Conservation (phyloP, 2,113 vertebrate species). For the Orycteropus afer region DNA sequence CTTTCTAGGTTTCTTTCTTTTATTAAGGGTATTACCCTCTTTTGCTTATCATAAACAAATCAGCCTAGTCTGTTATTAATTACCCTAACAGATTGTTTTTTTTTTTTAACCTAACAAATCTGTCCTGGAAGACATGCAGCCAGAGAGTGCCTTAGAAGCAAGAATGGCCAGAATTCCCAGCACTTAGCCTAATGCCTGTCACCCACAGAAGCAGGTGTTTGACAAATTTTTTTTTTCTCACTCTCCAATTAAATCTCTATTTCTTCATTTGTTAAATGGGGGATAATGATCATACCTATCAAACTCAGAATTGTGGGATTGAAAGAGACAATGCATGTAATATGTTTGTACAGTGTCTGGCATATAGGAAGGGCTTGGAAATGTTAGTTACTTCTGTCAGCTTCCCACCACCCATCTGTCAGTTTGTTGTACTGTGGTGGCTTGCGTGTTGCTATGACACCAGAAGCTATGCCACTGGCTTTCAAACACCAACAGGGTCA, state of each 20-base stretch:
- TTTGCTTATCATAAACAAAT: constrained; percentile 32
- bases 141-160: not conserved
- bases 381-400: too few relatives aligned
- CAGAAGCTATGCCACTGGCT: too few relatives aligned
- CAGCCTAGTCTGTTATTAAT: not conserved
- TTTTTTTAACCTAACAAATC: not conserved
- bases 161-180: not conserved
- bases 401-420: too few relatives aligned
- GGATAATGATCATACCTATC: constrained; percentile 7
- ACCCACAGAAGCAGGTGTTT: not conserved
- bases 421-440: too few relatives aligned
- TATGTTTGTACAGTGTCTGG: not conserved
- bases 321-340: constrained; percentile 16
- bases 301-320: not conserved
- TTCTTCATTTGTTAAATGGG: constrained; percentile 45
- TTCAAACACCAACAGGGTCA: too few relatives aligned
- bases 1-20: constrained; percentile 23
- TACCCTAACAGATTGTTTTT: constrained; percentile 24
- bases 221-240: not conserved
- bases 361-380: too few relatives aligned
- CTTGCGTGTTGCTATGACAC: too few relatives aligned
- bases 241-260: constrained; percentile 1
- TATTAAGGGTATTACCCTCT: not conserved
- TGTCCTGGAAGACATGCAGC: too few relatives aligned
- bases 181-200: not conserved